Conservation (phyloP, 2,797 vertebrate genomes). For the Leptodactylus fallax region DNA sequence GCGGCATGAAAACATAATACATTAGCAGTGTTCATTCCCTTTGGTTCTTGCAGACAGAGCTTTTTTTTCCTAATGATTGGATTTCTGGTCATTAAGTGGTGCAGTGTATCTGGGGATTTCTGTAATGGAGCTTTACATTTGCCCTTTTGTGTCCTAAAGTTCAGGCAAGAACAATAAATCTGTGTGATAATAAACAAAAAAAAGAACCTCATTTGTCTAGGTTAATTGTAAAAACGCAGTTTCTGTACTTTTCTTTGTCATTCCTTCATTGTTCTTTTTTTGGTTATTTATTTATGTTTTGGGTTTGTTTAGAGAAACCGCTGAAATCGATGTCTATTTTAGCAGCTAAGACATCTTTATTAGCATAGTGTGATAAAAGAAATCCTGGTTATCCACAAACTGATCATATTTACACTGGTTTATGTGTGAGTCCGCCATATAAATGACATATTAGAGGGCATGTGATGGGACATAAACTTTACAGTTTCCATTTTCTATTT, state of each 20-base stretch:
- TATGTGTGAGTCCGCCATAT: too few relatives aligned
- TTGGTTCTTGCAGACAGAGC: conserved; percentile 38
- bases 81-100: conserved; percentile 51
- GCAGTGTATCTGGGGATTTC: not conserved
- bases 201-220: not conserved
- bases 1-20: conserved; percentile 39
- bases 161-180: conserved; percentile 37
- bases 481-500: too few relatives aligned
- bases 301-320: not conserved
- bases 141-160: conserved; percentile 42
- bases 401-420: not conserved
- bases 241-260: not conserved
- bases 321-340: not conserved
- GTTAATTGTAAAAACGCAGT: conserved; percentile 17
- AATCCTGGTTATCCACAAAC: not conserved
- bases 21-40: conserved; percentile 35
- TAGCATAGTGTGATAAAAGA: not conserved
- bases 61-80: conserved; percentile 38
- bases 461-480: too few relatives aligned
- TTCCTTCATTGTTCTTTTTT: not conserved
- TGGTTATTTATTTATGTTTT: not conserved
- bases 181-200: conserved; percentile 17
- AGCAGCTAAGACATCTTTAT: not conserved
- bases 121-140: fast-evolving
- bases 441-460: too few relatives aligned